Percentiles rank a stretch among this genome's conserved stretches.
Evolutionary conservation across 1,140 invertebrate species (phyloP).

Genomic region (Tetramorium parvispinum): DNA sequence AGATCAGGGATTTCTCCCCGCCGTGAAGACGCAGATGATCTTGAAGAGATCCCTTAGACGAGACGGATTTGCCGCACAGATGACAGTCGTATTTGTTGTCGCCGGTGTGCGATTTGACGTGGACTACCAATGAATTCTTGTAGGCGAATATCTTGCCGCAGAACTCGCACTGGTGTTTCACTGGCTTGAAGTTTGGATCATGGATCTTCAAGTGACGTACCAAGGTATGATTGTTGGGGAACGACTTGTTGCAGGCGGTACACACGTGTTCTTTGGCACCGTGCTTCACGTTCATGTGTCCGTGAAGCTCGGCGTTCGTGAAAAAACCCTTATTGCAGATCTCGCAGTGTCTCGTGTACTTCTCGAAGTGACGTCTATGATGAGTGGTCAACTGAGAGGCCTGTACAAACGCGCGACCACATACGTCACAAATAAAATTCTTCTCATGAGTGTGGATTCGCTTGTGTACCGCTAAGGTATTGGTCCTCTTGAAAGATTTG

Average conservation of each 20-base stretch:
- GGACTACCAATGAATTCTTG: conserved; percentile 84
- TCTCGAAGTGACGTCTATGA: conserved; percentile 82
- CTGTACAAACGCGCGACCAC: conserved; percentile 82
- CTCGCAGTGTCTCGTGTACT: conserved; percentile 80
- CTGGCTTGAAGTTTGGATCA: conserved; percentile 82
- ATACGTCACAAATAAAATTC: conserved; percentile 82
- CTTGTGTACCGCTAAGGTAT: conserved; percentile 82
- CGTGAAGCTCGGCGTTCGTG: conserved; percentile 80
- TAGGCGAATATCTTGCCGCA: conserved; percentile 84
- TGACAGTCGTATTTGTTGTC: conserved; percentile 92
- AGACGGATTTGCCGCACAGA: conserved; percentile 87
- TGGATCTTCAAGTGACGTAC: conserved; percentile 85
- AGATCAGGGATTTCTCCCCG: conserved; percentile 87
- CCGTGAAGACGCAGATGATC: conserved; percentile 87
- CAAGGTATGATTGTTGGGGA: conserved; percentile 80
- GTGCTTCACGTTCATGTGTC: conserved; percentile 81
- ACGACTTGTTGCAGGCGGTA: conserved; percentile 75
- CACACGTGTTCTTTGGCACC: conserved; percentile 81
- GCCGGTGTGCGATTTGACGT: conserved; percentile 88
- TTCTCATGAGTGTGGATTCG: conserved; percentile 80
- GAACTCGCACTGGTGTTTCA: conserved; percentile 83
- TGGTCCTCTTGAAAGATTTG: conserved; percentile 84
- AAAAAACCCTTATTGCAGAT: conserved; percentile 85
- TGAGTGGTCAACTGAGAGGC: conserved; percentile 82
- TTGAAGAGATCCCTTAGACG: conserved; percentile 82